Evolutionary conservation across 2,888 invertebrate species (phyloP), one percentile per base, ranked within the genome.

Genomic region (Colletes collaris): DNA sequence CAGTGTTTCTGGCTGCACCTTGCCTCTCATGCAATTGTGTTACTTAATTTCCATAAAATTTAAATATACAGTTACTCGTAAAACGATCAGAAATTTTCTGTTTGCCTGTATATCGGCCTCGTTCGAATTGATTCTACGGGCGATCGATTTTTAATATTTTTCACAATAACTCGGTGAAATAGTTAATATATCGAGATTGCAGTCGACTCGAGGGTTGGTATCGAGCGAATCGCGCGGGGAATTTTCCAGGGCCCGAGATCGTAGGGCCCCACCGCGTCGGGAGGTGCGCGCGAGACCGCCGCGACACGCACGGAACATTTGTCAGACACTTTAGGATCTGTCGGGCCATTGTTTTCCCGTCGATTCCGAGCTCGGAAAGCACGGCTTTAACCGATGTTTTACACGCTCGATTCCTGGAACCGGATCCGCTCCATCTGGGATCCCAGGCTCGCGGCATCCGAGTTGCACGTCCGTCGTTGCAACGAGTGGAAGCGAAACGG

Each of bases 321-420:
- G 91, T 91, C 90, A 90, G 91, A 89, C 89, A 91, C 88, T 91
- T 90, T 90, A 90, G 85, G 89, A 87, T 85, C 89, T 84, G 88
- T 86, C 88, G 85, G 83, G 86, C 83, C 88, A 90, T 92, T 91
- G 91, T 92, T 92, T 91, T 90, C 87, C 87, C 88, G 83, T 85
- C 87, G 90, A 91, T 89, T 91, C 86, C 87, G 76, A 2, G 87
- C 90, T 88, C 89, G 89, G 90, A 91, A 91, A 91, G 90, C 89
- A 91, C 87, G 88, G 87, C 89, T 92, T 91, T 91, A 90, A 91
- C 89, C 89, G 89, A 87, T 91, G 91, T 92, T 92, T 91, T 92
- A 92, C 91, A 91, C 90, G 90, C 89, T 88, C 86, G 86, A 82
- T 92, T 92, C 92, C 88, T 87, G 90, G 91, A 91, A 92, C 86